Evolutionary conservation across 92 coral and sea anemone genomes (phyloP), one percentile per base, ranked within the genome.

Genomic region (Heteractis magnifica): DNA sequence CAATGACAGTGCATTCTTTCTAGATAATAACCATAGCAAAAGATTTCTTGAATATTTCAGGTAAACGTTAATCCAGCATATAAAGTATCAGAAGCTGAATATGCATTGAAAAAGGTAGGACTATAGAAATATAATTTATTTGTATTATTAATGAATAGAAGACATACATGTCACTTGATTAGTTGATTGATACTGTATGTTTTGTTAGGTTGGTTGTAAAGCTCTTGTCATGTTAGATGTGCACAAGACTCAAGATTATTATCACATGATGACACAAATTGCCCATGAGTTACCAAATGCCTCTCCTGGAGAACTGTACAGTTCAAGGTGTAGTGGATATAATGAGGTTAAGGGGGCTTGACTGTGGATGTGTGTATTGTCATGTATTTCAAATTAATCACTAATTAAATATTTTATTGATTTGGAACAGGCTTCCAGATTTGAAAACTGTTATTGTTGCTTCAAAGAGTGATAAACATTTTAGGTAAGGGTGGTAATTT

Each of bases 11-110:
- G 44, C 3, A 34, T 34, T 34, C 44, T 34, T 34, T 34, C 44
- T 34, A 34, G 44, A 34, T 34, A 34, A 34, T 2, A 34, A 34
- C 44, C 44, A 34, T 34, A 34, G 44, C 44, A 34, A 34, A 34
- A 2, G 44, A 34, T 2, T 19, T 3, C n/a, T 50, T 51, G 8
- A 20, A 77, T 79, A 65, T 14, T 65, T 56, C 26, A 91, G 94
- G 99, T 96, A 5, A 96, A 96, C 71, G 86, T 96, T 15, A 96
- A 96, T 71, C 98, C 98, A 60, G 98, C 98, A 55, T 95, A 95
- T 81, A 98, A 92, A 84, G 88, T 87, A 8, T 81, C 98, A 16
- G 98, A 95, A 79, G 89, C 87, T 62, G 98, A 95, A 60, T 95
- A 92, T 92, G 98, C 98, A 5, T 83, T 95, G 60, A 93, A 93